A percentile compares a stretch with the other conserved stretches of the same genome.
Conservation (phyloP, 2,888 invertebrate genomes). For the Eupithecia pulchellata region DNA sequence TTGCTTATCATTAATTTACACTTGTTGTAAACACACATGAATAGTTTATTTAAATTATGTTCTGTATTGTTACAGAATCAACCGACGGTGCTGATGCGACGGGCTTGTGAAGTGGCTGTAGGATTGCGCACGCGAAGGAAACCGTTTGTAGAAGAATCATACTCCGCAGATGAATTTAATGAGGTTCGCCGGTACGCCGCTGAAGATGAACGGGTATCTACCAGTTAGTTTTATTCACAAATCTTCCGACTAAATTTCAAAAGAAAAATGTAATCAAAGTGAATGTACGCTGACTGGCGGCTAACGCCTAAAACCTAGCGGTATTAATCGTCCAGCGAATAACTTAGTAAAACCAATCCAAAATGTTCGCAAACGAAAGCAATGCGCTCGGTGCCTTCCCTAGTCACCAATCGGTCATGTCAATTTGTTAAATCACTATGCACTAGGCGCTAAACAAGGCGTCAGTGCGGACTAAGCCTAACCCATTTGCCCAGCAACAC, state of each 20-base stretch:
- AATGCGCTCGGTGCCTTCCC: too few species aligned
- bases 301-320: too few species aligned
- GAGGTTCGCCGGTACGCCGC: slow-evolving; percentile 60
- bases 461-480: too few species aligned
- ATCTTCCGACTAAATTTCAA: neutral
- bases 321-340: too few species aligned
- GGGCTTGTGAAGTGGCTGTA: slow-evolving; percentile 74
- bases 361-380: too few species aligned
- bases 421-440: too few species aligned
- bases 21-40: neutral
- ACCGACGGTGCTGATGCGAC: slow-evolving; percentile 70
- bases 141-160: slow-evolving; percentile 63
- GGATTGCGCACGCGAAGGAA: slow-evolving; percentile 62
- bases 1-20: neutral
- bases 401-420: too few species aligned
- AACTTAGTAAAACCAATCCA: too few species aligned
- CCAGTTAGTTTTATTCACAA: slow-evolving; percentile 47
- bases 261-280: neutral
- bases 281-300: too few species aligned
- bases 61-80: slow-evolving; percentile 63
- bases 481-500: neutral
- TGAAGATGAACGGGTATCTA: slow-evolving; percentile 73
- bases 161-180: slow-evolving; percentile 55
- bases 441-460: too few species aligned
- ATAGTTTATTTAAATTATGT: slow-evolving; percentile 10